Evolutionary conservation across 2,888 invertebrate species (phyloP).

Genomic region (Agrotis segetum): DNA sequence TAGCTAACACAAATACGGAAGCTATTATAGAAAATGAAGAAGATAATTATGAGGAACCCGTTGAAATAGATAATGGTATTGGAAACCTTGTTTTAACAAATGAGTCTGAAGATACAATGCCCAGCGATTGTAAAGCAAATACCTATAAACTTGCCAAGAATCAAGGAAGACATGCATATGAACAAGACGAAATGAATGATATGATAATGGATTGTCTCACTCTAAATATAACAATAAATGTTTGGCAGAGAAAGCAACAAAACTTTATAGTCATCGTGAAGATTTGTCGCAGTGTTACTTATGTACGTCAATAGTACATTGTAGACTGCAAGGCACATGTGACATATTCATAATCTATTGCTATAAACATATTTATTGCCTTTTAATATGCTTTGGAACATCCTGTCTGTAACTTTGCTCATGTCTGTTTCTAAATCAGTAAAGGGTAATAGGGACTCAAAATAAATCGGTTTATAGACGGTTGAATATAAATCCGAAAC

Average conservation of each 20-base stretch:
- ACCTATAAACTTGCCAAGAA: background rate
- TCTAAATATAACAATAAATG: slow-evolving; percentile 31
- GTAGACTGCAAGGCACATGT: slow-evolving; percentile 33
- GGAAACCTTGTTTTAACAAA: background rate
- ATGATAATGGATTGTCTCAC: slow-evolving; percentile 20
- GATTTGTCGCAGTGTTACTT: slow-evolving; percentile 9
- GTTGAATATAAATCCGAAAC: slow-evolving; percentile 35
- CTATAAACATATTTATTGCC: slow-evolving; percentile 20
- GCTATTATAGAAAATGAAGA: background rate
- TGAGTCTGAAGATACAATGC: background rate
- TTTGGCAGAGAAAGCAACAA: slow-evolving; percentile 49
- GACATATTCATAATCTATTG: slow-evolving; percentile 12
- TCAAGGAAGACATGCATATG: background rate
- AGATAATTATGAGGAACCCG: background rate
- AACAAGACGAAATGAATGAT: slow-evolving; percentile 7
- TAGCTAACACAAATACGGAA: background rate
- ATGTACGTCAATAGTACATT: slow-evolving; percentile 41
- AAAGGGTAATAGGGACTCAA: slow-evolving; percentile 32
- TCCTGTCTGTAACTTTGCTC: slow-evolving; percentile 8
- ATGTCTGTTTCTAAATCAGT: slow-evolving; percentile 44
- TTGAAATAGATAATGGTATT: background rate
- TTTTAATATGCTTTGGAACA: slow-evolving; percentile 18
- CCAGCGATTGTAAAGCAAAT: background rate
- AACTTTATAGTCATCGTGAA: slow-evolving; percentile 9
- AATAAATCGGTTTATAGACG: slow-evolving; percentile 47